Conservation (phyloP, 2,888 invertebrate genomes). For the Mantis religiosa region DNA sequence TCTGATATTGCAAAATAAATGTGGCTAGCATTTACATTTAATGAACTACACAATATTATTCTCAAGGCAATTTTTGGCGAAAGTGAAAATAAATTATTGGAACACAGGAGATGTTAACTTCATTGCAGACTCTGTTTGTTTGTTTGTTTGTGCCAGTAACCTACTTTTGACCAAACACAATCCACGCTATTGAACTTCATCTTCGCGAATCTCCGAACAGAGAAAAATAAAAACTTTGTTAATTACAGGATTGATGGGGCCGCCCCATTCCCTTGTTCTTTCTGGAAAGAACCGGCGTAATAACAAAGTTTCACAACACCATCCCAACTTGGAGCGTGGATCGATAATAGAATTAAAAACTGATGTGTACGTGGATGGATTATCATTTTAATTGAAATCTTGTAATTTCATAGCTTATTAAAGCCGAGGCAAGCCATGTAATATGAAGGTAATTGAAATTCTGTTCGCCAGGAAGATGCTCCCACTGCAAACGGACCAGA, state of each 20-base stretch:
- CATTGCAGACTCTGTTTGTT: no score
- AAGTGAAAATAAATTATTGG: no score
- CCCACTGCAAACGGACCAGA: neutral
- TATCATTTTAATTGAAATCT: slow-evolving; percentile 7
- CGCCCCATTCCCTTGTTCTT: neutral
- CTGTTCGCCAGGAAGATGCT: neutral
- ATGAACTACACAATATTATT: no score
- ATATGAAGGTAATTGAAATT: slow-evolving; percentile 5
- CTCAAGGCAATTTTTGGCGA: no score
- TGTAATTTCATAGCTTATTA: slow-evolving; percentile 1
- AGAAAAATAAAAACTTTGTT: neutral
- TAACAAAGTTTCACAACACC: neutral
- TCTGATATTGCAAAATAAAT: no score
- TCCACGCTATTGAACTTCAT: neutral
- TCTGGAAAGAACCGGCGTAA: neutral
- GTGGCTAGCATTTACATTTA: no score
- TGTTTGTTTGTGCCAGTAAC: no score
- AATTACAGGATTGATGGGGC: neutral
- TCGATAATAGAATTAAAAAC: neutral
- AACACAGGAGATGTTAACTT: no score
- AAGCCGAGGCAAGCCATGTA: neutral
- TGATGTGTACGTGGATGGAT: neutral
- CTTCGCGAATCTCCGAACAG: neutral
- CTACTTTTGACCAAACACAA: neutral
- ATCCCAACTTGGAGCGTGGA: neutral